Evolutionary conservation across 2,113 vertebrate genomes (phyloP), one percentile per base, ranked within the genome.

Genomic region (Platichthys stellatus): DNA sequence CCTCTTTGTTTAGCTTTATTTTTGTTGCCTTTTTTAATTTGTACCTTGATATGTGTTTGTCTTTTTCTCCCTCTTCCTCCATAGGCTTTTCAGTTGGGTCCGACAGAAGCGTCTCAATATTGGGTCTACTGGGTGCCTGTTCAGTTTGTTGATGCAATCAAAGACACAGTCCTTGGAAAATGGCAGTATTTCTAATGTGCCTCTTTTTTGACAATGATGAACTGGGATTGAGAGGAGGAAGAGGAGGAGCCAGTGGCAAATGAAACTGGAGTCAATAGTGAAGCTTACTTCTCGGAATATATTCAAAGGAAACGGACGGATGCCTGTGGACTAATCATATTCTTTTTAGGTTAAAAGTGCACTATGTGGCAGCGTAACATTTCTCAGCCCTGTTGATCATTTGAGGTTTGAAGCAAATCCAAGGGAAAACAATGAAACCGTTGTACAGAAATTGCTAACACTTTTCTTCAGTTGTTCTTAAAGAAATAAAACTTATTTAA

Each of bases 121-220:
- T 99, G 98, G 98, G 97, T 99, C 85, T 99, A 99, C 93, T 99
- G 98, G 98, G 98, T 99, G 83, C 98, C 98, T 86, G 94, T 94
- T 92, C 98, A 99, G 88, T 99, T 98, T 91, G 98, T 99, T 45
- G 98, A 99, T 94, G 98, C 98, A 95, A 99, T 99, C 96, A 99
- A 99, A 96, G 98, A 99, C 97, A 99, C 98, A 93, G 98, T 99
- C 93, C 97, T 99, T 88, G 98, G 98, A 54, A 99, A 99, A 93
- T 99, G 98, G 98, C 98, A 99, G 97, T 99, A 98, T 97, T 99
- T 99, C 97, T 99, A 98, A 98, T 95, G 96, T 97, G 97, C 97
- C 97, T 96, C 97, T 95, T 26, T 95, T 96, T 96, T 97, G 95
- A 96, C 96, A 94, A 93, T 92, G 95, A 96, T 95, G 94, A 94